A percentile compares a stretch with the other conserved stretches of the same genome.
These are phyloP conservation scores for Bombus cullumanus DNA, from an alignment of 1,140 invertebrate species.

Conservation along the genomic window DNA sequence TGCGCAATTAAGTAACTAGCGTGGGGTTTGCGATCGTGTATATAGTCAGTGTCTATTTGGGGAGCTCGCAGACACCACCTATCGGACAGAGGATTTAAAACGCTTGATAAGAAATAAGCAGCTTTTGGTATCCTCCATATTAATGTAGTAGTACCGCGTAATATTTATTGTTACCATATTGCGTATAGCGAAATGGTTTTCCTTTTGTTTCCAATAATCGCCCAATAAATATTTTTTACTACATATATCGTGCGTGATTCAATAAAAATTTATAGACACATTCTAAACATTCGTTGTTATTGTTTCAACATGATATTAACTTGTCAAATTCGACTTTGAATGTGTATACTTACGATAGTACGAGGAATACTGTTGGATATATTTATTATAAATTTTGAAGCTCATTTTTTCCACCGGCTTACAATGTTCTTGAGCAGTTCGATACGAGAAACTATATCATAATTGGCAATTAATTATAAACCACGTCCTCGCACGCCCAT, in stretches of 20 bases:
- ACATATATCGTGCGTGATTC: constrained; percentile 54
- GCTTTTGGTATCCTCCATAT: constrained; percentile 66
- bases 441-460: neutral
- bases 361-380: neutral
- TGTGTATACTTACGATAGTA: neutral
- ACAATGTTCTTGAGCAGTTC: neutral
- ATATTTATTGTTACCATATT: constrained; percentile 79
- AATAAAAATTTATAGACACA: neutral
- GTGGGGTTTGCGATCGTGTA: constrained; percentile 77
- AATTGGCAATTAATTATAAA: constrained; percentile 12
- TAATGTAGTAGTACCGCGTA: constrained; percentile 75
- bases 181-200: constrained; percentile 54
- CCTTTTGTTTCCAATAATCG: constrained; percentile 72
- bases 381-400: neutral
- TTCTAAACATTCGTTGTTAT: neutral
- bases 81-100: constrained; percentile 35
- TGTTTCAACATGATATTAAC: neutral
- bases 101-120: constrained; percentile 43
- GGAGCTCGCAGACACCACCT: constrained; percentile 62
- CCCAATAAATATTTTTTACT: constrained; percentile 78
- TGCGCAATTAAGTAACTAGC: constrained; percentile 55
- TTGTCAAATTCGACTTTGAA: neutral
- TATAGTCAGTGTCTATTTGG: constrained; percentile 70
- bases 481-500: constrained; percentile 73
- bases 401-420: neutral